These are phyloP conservation scores for Tetramorium bicarinatum DNA, from an alignment of 2,888 invertebrate genomes.

Conservation along the genomic window DNA sequence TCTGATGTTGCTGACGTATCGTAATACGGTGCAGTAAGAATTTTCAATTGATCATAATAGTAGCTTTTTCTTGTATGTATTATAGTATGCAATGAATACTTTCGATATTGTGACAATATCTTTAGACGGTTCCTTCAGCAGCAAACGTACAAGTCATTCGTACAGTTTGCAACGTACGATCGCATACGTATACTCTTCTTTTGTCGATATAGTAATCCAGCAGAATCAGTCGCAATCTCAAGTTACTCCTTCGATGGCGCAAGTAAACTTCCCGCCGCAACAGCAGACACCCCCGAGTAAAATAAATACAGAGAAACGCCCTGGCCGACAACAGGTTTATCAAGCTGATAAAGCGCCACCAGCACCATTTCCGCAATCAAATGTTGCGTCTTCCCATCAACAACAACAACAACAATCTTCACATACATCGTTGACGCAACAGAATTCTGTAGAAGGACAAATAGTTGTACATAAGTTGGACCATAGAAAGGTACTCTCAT, in stretches of 20 bases:
- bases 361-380: constrained; percentile 84
- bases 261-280: constrained; percentile 77
- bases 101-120: too few relatives aligned
- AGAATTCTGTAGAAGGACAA: constrained; percentile 81
- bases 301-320: constrained; percentile 83
- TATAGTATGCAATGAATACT: too few relatives aligned
- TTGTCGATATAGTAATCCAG: constrained; percentile 65
- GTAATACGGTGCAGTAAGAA: background rate
- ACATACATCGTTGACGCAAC: constrained; percentile 80
- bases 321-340: constrained; percentile 83
- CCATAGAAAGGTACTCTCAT: constrained; percentile 79
- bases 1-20: background rate
- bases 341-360: constrained; percentile 84
- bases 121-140: too few relatives aligned
- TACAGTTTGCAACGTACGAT: background rate
- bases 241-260: constrained; percentile 76
- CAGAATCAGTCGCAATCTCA: constrained; percentile 76
- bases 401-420: constrained; percentile 73
- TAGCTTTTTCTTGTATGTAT: background rate
- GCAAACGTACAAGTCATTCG: background rate
- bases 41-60: background rate
- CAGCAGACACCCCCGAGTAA: constrained; percentile 81
- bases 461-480: constrained; percentile 81
- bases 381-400: constrained; percentile 80
- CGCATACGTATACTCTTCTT: background rate